Percentiles rank a stretch among this genome's conserved stretches.
Evolutionary conservation across 2,888 invertebrate genomes (phyloP).

Genomic region (Carpatolechia fugitivella): DNA sequence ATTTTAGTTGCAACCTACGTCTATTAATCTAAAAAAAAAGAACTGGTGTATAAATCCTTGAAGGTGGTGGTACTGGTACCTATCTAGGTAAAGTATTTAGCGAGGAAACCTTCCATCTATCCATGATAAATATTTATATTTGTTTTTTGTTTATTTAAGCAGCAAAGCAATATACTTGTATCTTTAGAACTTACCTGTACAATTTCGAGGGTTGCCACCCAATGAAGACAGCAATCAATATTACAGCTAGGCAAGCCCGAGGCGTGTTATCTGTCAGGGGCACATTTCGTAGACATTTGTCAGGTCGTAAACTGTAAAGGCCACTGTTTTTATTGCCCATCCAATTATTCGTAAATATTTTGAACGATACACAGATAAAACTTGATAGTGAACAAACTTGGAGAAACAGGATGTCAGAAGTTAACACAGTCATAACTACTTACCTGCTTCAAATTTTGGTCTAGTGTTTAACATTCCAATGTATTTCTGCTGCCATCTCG

Average conservation of each 20-base stretch:
- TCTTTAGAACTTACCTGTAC: background rate
- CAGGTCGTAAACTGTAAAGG: constrained; percentile 46
- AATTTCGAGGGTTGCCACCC: background rate
- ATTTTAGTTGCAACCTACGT: too few relatives aligned
- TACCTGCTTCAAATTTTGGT: background rate
- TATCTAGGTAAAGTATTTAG: too few relatives aligned
- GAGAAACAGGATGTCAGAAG: constrained; percentile 1
- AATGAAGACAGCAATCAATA: constrained; percentile 15
- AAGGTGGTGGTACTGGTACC: too few relatives aligned
- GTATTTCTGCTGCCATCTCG: background rate
- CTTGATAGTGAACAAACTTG: background rate
- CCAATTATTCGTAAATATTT: constrained; percentile 55
- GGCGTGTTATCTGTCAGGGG: constrained; percentile 35
- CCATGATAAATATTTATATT: too few relatives aligned
- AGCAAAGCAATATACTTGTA: too few relatives aligned
- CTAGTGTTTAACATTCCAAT: background rate
- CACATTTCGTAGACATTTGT: constrained; percentile 43
- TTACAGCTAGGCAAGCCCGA: constrained; percentile 32
- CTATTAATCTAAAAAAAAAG: too few relatives aligned
- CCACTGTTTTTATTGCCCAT: constrained; percentile 51
- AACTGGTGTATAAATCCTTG: too few relatives aligned
- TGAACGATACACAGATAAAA: constrained; percentile 25
- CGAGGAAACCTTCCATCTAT: too few relatives aligned
- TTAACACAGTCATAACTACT: constrained; percentile 15
- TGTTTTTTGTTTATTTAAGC: too few relatives aligned